phyloP scores from a whole-genome alignment of 2,888 invertebrate genomes.

The Drosophila prostipennis region DNA sequence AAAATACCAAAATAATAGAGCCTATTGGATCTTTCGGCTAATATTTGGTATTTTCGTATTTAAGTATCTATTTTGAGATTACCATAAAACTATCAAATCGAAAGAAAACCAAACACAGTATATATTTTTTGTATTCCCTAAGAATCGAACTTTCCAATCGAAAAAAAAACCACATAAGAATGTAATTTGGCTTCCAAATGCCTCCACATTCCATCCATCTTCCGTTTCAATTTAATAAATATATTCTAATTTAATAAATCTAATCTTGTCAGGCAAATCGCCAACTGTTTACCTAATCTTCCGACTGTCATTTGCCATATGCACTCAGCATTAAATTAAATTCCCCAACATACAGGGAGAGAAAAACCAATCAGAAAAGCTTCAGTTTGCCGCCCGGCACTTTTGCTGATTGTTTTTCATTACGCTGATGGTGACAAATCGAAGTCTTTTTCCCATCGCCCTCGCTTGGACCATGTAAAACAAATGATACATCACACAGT shows the following conservation, averaged over 20 bases:
- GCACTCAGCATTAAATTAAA: conserved; percentile 33
- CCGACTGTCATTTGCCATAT: conserved; percentile 40
- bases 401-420: conserved; percentile 75
- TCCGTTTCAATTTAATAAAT: conserved; percentile 1
- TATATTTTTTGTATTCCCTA: no score
- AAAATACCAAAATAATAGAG: no score
- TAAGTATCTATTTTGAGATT: no score
- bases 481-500: conserved; percentile 75
- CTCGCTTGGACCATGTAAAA: conserved; percentile 67
- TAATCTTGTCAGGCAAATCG: conserved; percentile 26
- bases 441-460: conserved; percentile 47
- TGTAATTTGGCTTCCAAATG: neutral
- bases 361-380: conserved; percentile 67
- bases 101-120: no score
- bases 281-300: conserved; percentile 54
- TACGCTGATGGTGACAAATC: conserved; percentile 76
- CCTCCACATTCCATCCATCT: neutral
- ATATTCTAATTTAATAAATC: conserved; percentile 31
- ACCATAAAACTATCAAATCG: no score
- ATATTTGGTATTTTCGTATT: no score
- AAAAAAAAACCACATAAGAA: neutral
- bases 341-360: conserved; percentile 10
- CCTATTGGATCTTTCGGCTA: no score
- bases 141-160: no score
- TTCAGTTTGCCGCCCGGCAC: conserved; percentile 56